These are phyloP conservation scores for Epinotia nisella DNA, from an alignment of 2,888 invertebrate species.

Conservation along the genomic window DNA sequence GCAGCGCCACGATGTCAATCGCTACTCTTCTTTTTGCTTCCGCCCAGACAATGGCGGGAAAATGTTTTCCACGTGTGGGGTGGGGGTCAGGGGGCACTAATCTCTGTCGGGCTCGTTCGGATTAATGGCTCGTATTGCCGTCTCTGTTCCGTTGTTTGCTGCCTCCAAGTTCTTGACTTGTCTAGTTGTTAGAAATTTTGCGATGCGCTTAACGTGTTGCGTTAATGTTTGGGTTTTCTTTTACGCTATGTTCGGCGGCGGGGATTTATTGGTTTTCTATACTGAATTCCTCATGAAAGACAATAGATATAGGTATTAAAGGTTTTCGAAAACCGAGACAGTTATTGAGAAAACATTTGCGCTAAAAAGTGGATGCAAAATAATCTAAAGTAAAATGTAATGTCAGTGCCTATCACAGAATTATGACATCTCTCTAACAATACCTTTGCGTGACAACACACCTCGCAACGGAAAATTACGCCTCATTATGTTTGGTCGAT, in stretches of 20 bases:
- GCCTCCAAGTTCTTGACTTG: constrained; percentile 67
- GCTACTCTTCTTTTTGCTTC: constrained; percentile 74
- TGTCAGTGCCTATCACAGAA: no score
- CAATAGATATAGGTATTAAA: no score
- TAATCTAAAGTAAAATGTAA: no score
- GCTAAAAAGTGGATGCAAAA: no score
- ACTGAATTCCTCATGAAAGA: background rate
- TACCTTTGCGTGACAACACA: constrained; percentile 11
- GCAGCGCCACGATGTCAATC: constrained; percentile 73
- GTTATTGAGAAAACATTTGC: no score
- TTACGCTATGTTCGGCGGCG: constrained; percentile 44
- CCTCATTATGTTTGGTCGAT: constrained; percentile 1
- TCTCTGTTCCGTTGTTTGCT: constrained; percentile 79
- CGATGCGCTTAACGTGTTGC: constrained; percentile 60
- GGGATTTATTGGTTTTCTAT: constrained; percentile 18
- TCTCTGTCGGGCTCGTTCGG: constrained; percentile 79
- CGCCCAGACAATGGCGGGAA: constrained; percentile 78
- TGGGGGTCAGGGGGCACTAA: constrained; percentile 78
- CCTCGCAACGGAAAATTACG: constrained; percentile 10
- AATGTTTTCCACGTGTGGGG: constrained; percentile 77
- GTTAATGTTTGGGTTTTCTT: constrained; percentile 54
- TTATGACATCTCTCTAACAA: constrained; percentile 10
- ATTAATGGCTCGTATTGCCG: constrained; percentile 81
- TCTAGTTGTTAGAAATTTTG: constrained; percentile 70
- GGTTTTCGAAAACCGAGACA: no score